These are phyloP conservation scores for Athetis lepigone DNA, from an alignment of 2,888 invertebrate genomes.

Conservation along the genomic window DNA sequence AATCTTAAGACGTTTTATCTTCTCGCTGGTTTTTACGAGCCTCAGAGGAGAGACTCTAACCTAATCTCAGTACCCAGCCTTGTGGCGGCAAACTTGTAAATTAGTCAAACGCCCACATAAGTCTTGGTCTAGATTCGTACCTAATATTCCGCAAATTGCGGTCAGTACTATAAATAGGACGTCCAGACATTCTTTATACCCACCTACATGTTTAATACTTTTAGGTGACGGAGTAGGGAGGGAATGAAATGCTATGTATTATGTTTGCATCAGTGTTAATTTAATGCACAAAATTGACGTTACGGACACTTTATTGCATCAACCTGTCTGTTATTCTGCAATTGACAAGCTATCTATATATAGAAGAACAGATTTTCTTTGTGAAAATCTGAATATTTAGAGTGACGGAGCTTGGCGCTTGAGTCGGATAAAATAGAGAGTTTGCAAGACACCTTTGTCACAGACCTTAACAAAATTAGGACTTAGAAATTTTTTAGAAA, in stretches of 20 bases:
- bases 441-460: no score
- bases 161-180: constrained; percentile 48
- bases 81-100: constrained; percentile 44
- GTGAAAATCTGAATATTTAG: no score
- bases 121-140: constrained; percentile 27
- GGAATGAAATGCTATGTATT: constrained; percentile 16
- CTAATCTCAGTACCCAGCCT: constrained; percentile 38
- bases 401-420: no score
- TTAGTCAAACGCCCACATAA: constrained; percentile 43
- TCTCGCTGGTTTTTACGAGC: constrained; percentile 35
- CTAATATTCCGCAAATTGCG: constrained; percentile 54
- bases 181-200: constrained; percentile 51
- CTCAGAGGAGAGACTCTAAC: constrained; percentile 9
- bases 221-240: constrained; percentile 8
- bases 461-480: no score
- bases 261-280: no score
- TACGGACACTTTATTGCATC: no score
- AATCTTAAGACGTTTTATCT: constrained; percentile 26
- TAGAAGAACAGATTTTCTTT: no score
- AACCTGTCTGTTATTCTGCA: no score
- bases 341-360: no score
- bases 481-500: no score
- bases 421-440: no score
- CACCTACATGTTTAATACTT: constrained; percentile 50
- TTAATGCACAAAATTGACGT: no score